Base-by-base conservation (phyloP, 2,113 vertebrate genomes). In the Tringa solitaria region DNA sequence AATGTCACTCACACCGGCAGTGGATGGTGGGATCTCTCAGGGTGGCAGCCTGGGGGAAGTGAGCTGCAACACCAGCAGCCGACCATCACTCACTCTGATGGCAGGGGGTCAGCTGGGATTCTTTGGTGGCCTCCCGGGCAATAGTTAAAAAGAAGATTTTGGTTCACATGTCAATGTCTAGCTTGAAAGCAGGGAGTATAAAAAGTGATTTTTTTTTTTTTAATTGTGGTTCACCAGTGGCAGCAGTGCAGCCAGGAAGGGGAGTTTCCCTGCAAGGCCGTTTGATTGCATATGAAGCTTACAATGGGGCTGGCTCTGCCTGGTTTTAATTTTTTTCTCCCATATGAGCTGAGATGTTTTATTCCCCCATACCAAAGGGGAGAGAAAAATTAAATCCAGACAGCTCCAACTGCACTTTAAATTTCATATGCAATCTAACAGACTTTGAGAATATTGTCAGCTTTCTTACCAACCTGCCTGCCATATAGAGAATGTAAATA, bases 311-410 rank as follows among this genome's bases (percentile, higher is more conserved):
- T 94, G 80, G 90, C 89, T 90, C 90, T 95, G 92, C 97, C 98
- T 98, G 97, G 95, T 97, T 98, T 97, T 97, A 96, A 98, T 98
- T 98, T 98, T 97, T 96, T 90, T 96, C 90, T 97, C 96, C 90
- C 50, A 23, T 56, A 56, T 17, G 30, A 56, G 67, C 84, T 90
- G 91, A 96, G 95, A 97, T 97, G 93, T 96, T 98, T 98, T 98
- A 97, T 95, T 97, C 96, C 94, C 72, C 93, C 91, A 80, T 91
- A 96, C 89, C 76, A 84, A 96, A 94, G 39, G n/a, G n/a, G n/a
- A n/a, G n/a, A n/a, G n/a, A n/a, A 20, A 86, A 45, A 45, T 45
- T 45, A 45, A 98, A 98, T 97, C 96, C 98, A 98, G 98, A 45
- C 95, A 98, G 77, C 50, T 95, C 93, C 60, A 76, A 93, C 94